A percentile compares a stretch with the other conserved stretches of the same genome.
phyloP scores from a whole-genome alignment of 2,888 invertebrate species.

The Aphidius colemani region DNA sequence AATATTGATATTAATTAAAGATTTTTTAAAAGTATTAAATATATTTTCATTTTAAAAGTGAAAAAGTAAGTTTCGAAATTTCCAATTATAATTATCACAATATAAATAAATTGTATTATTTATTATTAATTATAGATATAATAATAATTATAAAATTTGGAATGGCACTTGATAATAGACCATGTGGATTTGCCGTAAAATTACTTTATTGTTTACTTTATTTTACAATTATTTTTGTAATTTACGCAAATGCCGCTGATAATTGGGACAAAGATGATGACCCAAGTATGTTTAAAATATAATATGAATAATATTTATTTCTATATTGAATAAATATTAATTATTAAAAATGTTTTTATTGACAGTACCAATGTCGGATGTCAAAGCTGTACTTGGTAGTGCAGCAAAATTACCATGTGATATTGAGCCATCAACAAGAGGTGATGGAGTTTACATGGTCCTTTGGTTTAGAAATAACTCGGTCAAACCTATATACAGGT shows the following conservation, averaged over 20 bases:
- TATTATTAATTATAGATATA: neutral
- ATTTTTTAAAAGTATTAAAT: too few relatives aligned
- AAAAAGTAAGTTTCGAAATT: too few relatives aligned
- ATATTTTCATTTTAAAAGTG: too few relatives aligned
- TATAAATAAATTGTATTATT: too few relatives aligned
- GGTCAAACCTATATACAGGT: slow-evolving; percentile 91
- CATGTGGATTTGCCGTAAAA: slow-evolving; percentile 45
- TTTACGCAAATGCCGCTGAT: slow-evolving; percentile 49
- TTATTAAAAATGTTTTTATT: slow-evolving; percentile 41
- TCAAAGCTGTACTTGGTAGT: slow-evolving; percentile 83
- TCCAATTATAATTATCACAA: too few relatives aligned
- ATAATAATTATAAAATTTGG: slow-evolving; percentile 37
- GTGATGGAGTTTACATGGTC: slow-evolving; percentile 90
- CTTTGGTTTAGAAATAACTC: slow-evolving; percentile 88
- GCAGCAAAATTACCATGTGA: slow-evolving; percentile 87
- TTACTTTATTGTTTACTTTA: slow-evolving; percentile 47
- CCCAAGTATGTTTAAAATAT: slow-evolving; percentile 43
- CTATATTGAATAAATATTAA: neutral
- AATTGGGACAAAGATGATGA: slow-evolving; percentile 56
- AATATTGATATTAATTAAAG: too few relatives aligned
- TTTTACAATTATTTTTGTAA: slow-evolving; percentile 44
- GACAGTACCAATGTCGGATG: slow-evolving; percentile 71
- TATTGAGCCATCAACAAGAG: slow-evolving; percentile 80
- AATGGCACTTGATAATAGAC: slow-evolving; percentile 50
- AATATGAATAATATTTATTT: neutral